Evolutionary conservation across 2,888 invertebrate species (phyloP).

Genomic region (Phalera bucephala): DNA sequence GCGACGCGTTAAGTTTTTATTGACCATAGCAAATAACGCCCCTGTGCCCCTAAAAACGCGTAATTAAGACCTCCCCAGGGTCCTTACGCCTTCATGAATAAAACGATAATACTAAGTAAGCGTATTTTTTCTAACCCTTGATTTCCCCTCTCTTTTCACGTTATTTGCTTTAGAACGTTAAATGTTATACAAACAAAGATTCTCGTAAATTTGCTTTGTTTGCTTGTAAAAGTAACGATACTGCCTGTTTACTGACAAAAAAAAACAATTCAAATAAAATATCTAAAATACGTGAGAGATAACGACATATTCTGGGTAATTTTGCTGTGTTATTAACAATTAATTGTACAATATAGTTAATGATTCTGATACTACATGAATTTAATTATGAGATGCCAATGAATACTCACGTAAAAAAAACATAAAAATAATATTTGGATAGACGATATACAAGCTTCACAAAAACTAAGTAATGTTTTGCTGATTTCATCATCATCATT

Average conservation of each 20-base stretch:
- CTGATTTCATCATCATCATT: too few relatives aligned
- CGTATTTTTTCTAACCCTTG: background rate
- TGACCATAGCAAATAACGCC: too few relatives aligned
- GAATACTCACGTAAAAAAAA: too few relatives aligned
- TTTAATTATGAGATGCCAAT: too few relatives aligned
- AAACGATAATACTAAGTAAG: constrained; percentile 3
- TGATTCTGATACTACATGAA: too few relatives aligned
- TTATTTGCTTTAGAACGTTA: background rate
- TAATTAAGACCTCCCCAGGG: constrained; percentile 42
- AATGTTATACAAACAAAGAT: background rate
- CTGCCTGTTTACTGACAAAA: background rate
- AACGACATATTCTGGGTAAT: background rate
- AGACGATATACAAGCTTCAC: too few relatives aligned
- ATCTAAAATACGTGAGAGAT: background rate
- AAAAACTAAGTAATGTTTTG: too few relatives aligned
- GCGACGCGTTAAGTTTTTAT: too few relatives aligned
- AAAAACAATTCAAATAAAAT: background rate
- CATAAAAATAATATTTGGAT: too few relatives aligned
- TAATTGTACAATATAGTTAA: too few relatives aligned
- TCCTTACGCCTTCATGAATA: constrained; percentile 22
- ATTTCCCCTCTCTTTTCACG: background rate
- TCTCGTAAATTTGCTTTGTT: background rate
- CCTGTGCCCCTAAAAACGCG: constrained; percentile 42
- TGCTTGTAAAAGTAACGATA: background rate
- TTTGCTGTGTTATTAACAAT: too few relatives aligned